These are phyloP conservation scores for Megastigmus dorsalis DNA, from an alignment of 2,888 invertebrate genomes.

Conservation along the genomic window DNA sequence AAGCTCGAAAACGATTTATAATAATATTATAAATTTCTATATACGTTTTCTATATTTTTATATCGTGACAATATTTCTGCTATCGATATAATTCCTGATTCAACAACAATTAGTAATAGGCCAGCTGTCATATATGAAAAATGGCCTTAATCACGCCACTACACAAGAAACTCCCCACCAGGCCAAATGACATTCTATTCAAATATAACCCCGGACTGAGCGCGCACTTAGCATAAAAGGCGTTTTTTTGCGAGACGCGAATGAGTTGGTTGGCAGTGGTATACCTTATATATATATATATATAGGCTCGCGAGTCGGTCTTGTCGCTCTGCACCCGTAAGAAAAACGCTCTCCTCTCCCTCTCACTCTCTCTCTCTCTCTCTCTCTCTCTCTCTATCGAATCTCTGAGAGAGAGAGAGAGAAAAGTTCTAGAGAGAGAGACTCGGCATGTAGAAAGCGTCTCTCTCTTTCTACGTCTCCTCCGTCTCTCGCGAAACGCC, in stretches of 20 bases:
- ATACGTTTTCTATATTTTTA: not conserved
- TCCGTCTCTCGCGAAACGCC: constrained; percentile 64
- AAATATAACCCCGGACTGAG: constrained; percentile 35
- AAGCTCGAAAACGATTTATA: too few species aligned
- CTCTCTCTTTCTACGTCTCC: constrained; percentile 8
- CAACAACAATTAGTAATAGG: not conserved
- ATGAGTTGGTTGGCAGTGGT: too few species aligned
- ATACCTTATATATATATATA: not conserved
- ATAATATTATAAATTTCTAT: too few species aligned
- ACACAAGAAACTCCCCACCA: constrained; percentile 34
- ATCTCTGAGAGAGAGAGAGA: too few species aligned
- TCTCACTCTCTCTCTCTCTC: not conserved
- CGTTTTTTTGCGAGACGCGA: constrained; percentile 37
- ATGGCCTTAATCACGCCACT: constrained; percentile 7
- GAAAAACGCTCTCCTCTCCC: constrained; percentile 33
- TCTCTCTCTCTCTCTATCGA: not conserved
- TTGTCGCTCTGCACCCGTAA: constrained; percentile 8
- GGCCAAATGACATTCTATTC: constrained; percentile 56
- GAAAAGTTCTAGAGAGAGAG: constrained; percentile 26
- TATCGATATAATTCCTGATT: constrained; percentile 36
- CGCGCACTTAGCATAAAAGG: constrained; percentile 45
- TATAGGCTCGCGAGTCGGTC: not conserved
- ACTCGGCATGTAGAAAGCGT: constrained; percentile 33
- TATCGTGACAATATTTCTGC: not conserved
- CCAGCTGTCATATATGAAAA: not conserved